phyloP scores from a whole-genome alignment of 2,888 invertebrate species.

The Hipparchia semele region DNA sequence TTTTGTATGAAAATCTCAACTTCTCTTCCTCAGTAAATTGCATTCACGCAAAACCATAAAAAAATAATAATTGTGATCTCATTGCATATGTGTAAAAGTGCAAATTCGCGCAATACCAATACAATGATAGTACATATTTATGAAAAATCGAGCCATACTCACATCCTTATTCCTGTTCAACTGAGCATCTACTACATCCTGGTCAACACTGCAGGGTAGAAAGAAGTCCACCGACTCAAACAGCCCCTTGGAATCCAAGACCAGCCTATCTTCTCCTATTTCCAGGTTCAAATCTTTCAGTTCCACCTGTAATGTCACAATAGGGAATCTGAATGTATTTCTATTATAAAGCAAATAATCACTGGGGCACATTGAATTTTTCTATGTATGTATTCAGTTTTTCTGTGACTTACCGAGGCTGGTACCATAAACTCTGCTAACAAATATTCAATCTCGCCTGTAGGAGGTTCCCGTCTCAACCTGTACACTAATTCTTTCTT shows the following conservation, averaged over 20 bases:
- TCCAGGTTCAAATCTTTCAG: slow-evolving; percentile 85
- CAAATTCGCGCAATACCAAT: too few species aligned
- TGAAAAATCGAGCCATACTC: slow-evolving; percentile 45
- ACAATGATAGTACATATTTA: too few species aligned
- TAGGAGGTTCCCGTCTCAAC: slow-evolving; percentile 82
- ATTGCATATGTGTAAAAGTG: too few species aligned
- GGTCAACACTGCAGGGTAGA: slow-evolving; percentile 85
- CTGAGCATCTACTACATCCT: slow-evolving; percentile 74
- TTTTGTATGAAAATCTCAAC: too few species aligned
- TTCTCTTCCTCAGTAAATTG: too few species aligned
- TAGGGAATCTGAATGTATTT: neutral
- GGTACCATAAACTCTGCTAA: slow-evolving; percentile 86
- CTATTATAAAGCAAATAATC: too few species aligned
- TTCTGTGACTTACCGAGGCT: slow-evolving; percentile 71
- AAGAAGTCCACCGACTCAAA: slow-evolving; percentile 87
- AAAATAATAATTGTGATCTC: too few species aligned
- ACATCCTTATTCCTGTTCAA: slow-evolving; percentile 74
- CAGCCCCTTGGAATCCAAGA: slow-evolving; percentile 84
- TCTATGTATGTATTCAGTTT: too few species aligned
- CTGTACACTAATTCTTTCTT: slow-evolving; percentile 82
- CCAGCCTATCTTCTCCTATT: slow-evolving; percentile 89
- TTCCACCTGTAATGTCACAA: slow-evolving; percentile 71
- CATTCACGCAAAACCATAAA: too few species aligned
- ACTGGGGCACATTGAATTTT: too few species aligned
- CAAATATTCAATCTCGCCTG: slow-evolving; percentile 78